A percentile compares a stretch with the other conserved stretches of the same genome.
phyloP scores from a whole-genome alignment of 2,113 vertebrate species.

The Himantopus leucocephalus region DNA sequence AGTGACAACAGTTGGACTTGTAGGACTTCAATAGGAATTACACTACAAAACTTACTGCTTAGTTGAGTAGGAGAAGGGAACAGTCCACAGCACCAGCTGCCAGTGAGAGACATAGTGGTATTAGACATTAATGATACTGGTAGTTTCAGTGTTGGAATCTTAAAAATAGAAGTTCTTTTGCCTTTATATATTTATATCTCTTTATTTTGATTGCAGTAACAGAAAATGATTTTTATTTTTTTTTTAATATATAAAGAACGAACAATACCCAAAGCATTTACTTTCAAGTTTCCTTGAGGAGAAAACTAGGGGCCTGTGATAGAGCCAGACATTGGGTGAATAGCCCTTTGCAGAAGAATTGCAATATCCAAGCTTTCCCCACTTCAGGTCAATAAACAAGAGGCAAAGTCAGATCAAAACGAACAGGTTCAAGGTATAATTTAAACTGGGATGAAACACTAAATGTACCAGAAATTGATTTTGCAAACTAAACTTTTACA shows the following conservation, averaged over 20 bases:
- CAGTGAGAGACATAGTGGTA: neutral
- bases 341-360: neutral
- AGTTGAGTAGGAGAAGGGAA: neutral
- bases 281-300: neutral
- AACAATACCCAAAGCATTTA: neutral
- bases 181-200: neutral
- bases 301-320: neutral
- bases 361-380: neutral
- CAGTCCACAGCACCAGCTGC: neutral
- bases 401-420: neutral
- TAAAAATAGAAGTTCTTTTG: neutral
- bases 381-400: neutral
- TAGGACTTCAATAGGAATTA: neutral
- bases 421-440: neutral
- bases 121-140: neutral
- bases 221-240: neutral
- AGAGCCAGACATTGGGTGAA: neutral
- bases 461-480: neutral
- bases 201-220: conserved; percentile 26
- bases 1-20: neutral
- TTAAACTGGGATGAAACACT: neutral
- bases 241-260: conserved; percentile 10
- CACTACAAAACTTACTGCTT: neutral
- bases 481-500: neutral
- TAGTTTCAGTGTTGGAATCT: neutral